Conservation (phyloP, 1,140 invertebrate genomes). For the Plectrocnemia conspersa region DNA sequence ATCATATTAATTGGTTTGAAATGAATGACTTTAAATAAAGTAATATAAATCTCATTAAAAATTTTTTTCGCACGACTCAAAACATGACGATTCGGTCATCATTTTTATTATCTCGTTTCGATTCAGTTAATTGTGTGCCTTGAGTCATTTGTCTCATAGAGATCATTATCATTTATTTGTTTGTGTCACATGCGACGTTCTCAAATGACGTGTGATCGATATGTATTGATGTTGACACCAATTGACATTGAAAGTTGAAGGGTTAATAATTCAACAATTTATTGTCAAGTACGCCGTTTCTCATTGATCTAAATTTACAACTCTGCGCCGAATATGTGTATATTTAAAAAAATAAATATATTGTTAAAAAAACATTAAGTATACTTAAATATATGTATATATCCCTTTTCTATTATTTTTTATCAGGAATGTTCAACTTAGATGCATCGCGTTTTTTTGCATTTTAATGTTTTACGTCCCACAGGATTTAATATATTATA, state of each 20-base stretch:
- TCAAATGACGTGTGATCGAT: conserved; percentile 11
- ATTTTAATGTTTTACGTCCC: too few relatives aligned
- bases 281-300: conserved; percentile 18
- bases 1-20: too few relatives aligned
- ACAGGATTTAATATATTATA: too few relatives aligned
- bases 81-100: background rate
- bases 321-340: background rate
- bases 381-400: background rate
- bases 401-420: background rate
- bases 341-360: background rate
- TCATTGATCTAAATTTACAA: background rate
- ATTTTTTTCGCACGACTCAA: background rate
- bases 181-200: background rate
- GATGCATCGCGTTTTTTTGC: too few relatives aligned
- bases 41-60: too few relatives aligned
- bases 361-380: background rate
- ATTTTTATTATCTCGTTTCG: background rate
- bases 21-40: too few relatives aligned
- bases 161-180: background rate
- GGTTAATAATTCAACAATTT: conserved; percentile 33
- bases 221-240: conserved; percentile 31
- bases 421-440: too few relatives aligned
- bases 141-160: too few relatives aligned
- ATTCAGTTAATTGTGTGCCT: background rate
- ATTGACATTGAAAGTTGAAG: conserved; percentile 26